Base-by-base conservation (phyloP, 2,888 invertebrate species). In the Eumacrocentrus americanus region DNA sequence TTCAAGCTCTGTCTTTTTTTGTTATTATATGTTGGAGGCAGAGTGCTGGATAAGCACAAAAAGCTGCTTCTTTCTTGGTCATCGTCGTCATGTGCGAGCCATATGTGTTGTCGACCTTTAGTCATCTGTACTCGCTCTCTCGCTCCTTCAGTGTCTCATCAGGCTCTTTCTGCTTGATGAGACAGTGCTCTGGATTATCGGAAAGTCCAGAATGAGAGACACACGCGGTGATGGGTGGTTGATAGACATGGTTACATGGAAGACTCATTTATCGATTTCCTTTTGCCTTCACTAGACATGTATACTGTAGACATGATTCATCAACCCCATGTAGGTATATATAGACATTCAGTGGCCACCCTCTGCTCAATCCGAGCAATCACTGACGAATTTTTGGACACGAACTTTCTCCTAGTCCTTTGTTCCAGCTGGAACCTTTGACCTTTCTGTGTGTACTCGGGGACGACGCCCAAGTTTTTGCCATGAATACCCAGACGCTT, bases 291-390 rank as follows among this genome's bases (percentile, higher is more conserved):
- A 3, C 18, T 6, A 25, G 20, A 29, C 11, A 47, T 47, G 18
- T n/a, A 25, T 23, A 16, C 29, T 34, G 29, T 18, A 23, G 34
- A 29, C 35, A 52, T 52, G 51, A 52, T 52, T 52, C 51, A 52
- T 52, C 51, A 52, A 37, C 20, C 20, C 37, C 16, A 40, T 16
- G 29, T 29, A 29, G 12, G 16, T 23, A 29, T 14, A 9, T 47
- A 9, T 4, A 48, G 29, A 25, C 29, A 29, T 25, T 48, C 38
- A 20, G 11, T 44, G 44, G 20, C 46, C 23, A 23, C 12, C 46
- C 46, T 22, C 23, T 46, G 46, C 20, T n/a, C 20, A 46, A 22
- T 46, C 46, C 23, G 18, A 42, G n/a, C 42, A 42, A 18, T 42
- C 42, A 42, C 42, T n/a, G 20, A 18, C 11, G 20, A 42, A 42